Evolutionary conservation across 2,113 vertebrate species (phyloP), one percentile per base, ranked within the genome.

Genomic region (Paedocypris sp.): DNA sequence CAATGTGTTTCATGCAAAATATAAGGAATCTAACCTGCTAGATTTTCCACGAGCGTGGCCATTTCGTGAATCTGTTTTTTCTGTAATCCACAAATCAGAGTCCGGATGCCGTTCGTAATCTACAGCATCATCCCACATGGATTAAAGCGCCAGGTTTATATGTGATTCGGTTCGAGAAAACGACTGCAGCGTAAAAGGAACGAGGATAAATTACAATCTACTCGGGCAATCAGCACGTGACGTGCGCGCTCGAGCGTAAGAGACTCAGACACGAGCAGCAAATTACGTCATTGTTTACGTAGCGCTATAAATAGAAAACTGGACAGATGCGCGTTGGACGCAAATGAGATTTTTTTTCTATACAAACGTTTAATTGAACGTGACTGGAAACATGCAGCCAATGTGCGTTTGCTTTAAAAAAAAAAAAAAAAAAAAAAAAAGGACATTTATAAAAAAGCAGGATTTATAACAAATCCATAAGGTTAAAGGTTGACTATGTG

Each of bases 261-360:
- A 25, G 54, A 45, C 62, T 43, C 62, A 32, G 62, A 69, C 63
- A 12, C 42, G 66, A 64, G 67, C 60, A 25, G 23, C 39, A 13
- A 1, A 36, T 80, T 69, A 79, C 77, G 74, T 82, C 80, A 81
- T 71, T n/a, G 2, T 39, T 33, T 26, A 26, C 16, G 4, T 10
- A 10, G 49, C 12, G 29, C 64, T 28, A 66, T 42, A 45, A 39
- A 59, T 48, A 33, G 51, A 75, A 73, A 11, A 7, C 68, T 72
- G 68, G 68, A 67, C 76, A 75, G 65, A 51, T 52, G 9, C 20
- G 20, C 38, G 22, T 29, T 9, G 1, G n/a, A 7, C 4, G 15
- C 12, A 52, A 7, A 25, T 51, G 10, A 4, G 15, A 47, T n/a
- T 25, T 46, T 31, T n/a, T 35, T 16, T 12, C 18, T 6, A 29